Base-by-base conservation (phyloP, 2,797 vertebrate species). In the Xyrichtys novacula region DNA sequence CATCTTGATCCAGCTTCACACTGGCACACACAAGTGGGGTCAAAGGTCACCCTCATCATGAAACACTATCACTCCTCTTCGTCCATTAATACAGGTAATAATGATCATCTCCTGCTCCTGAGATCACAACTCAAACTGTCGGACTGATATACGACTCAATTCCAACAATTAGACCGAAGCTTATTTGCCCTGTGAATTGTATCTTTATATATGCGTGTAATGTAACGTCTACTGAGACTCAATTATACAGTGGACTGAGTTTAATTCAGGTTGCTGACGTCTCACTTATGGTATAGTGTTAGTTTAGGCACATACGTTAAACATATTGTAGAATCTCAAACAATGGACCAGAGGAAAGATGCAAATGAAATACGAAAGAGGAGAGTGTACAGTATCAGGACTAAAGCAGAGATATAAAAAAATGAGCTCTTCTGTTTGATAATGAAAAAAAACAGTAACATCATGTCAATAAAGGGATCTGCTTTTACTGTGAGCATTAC, bases 1-100 rank as follows among this genome's bases (percentile, higher is more conserved):
- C 90, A 83, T 90, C 88, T 89, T 83, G 78, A 89, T 89, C 90
- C 73, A 71, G 88, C 84, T 76, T 79, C 83, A 62, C 63, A 47
- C 74, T 50, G 77, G 68, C 79, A 73, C 71, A 80, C 76, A 76
- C 61, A 65, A 78, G 67, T 62, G 70, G 76, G 90, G 88, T 93
- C 83, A 90, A 74, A 89, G 84, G 83, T 54, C 81, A 59, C 25
- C 14, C 36, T 56, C 75, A 85, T 82, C 61, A 76, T 64, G 78
- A 86, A 86, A 85, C 74, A 82, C 80, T 63, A 86, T 90, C 81
- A 84, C 86, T 83, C 80, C 78, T 78, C 83, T 87, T 84, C 83
- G 49, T 77, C 80, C 80, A 80, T 86, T 85, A 84, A 83, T 74
- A 77, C 71, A 83, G 76, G 73, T 87, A 74, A 84, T 87, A 80